Base-by-base conservation (phyloP, 30 jellyfish, hydroid and myxozoan genomes). In the Turritopsis dohrnii region DNA sequence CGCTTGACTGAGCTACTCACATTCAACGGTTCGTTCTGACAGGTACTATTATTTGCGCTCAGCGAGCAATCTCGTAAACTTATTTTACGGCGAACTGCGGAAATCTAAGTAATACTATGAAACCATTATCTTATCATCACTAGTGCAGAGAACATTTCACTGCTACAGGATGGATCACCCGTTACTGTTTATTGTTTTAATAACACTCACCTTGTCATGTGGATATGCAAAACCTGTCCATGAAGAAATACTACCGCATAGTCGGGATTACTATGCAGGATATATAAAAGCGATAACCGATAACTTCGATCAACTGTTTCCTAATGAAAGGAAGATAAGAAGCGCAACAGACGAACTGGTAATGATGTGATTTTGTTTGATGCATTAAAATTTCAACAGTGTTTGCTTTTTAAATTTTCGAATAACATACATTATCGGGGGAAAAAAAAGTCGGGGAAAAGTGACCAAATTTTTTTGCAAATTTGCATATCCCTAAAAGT, bases 261-360 rank as follows among this genome's bases (percentile, higher is more conserved):
- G 96, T 71, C 85, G 82, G 73, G 99, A 94, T 65, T 94, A 85
- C 54, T 94, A 94, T 82, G 99, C 95, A 29, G 99, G 99, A 19
- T 94, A 94, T 79, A 88, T 94, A 3, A 84, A 81, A 77, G 99
- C 99, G 18, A 76, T 94, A 8, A 95, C 96, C 52, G 99, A 94
- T 89, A 94, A 94, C 80, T 94, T 76, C 88, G 97, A 89, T 28
- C 93, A 88, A 29, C 65, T 94, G n/a, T 88, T 88, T 27, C 73
- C 86, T 71, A 69, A 31, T 18, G 83, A 82, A 25, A 27, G 98
- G 52, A 90, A 82, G 1, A 84, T 82, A 26, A 53, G 96, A 88
- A 84, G 95, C 41, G 65, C 94, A 52, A 65, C 20, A 27, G 87
- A 53, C 7, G 87, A 80, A 52, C 77, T 7, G 77, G 77, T 69